These are phyloP conservation scores for Auanema sp. DNA, from an alignment of 2,888 invertebrate genomes.

Conservation along the genomic window DNA sequence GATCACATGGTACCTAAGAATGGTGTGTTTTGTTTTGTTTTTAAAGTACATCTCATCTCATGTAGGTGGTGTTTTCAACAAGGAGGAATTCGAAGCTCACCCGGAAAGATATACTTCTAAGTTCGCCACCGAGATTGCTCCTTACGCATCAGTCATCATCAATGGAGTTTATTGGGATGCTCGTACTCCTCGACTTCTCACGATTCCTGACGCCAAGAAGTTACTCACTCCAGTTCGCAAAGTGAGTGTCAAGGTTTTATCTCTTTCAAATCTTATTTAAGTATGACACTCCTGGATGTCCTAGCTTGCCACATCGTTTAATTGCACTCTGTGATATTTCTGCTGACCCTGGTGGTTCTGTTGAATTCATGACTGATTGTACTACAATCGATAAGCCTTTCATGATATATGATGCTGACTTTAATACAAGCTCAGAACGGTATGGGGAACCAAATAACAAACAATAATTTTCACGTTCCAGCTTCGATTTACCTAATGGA, in stretches of 20 bases:
- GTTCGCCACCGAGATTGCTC: constrained; percentile 93
- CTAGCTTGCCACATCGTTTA: constrained; percentile 68
- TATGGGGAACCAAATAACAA: constrained; percentile 54
- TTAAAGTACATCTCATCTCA: background rate
- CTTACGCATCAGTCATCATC: constrained; percentile 91
- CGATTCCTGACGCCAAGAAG: constrained; percentile 96
- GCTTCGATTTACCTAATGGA: constrained; percentile 69
- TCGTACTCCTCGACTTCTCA: constrained; percentile 89
- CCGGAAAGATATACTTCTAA: constrained; percentile 93
- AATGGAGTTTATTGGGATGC: constrained; percentile 99
- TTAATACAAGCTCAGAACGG: constrained; percentile 93
- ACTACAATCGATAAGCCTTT: constrained; percentile 99
- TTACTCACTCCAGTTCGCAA: constrained; percentile 76
- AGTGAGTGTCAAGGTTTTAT: constrained; percentile 11
- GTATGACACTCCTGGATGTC: constrained; percentile 53
- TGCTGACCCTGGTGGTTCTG: constrained; percentile 96
- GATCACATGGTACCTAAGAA: constrained; percentile 90
- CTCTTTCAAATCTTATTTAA: constrained; percentile 23
- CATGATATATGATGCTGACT: constrained; percentile 97
- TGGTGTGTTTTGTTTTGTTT: constrained; percentile 67
- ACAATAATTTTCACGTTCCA: constrained; percentile 18
- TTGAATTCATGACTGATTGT: constrained; percentile 99
- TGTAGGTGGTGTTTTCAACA: constrained; percentile 79
- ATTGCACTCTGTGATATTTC: constrained; percentile 94
- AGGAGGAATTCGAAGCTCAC: constrained; percentile 84